Base-by-base conservation (phyloP, 1,140 invertebrate species). In the Drosophila hydei region DNA sequence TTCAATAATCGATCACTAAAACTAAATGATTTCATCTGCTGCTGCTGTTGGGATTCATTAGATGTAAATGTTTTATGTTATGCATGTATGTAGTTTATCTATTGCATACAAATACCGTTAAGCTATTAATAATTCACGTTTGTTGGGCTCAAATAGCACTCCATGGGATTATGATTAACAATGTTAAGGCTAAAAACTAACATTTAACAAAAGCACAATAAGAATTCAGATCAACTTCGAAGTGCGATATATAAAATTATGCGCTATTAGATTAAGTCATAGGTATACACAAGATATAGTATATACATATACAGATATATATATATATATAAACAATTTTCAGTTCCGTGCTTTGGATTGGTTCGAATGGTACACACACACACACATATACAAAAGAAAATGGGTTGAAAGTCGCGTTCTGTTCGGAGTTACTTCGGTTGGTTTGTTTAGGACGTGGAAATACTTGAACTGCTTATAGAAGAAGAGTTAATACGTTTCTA, bases 131-230 rank as follows among this genome's bases (percentile, higher is more conserved):
- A 12, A 14, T 62, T 58, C 33, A 56, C 8, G 27, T 30, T 30
- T 47, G 40, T 65, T 72, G 55, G 63, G 62, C 60, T 72, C 33
- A n/a, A 58, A 36, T 40, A 43, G 61, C 27, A 25, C 16, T 51
- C 16, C 63, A 45, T 88, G 81, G 83, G 81, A 87, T 87, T 77
- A 80, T 74, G 62, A 50, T 74, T 87, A 85, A 85, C 80, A 83
- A 74, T 79, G 77, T 69, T 71, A 61, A 43, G 67, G 38, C 65
- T 70, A 68, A 72, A 79, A 70, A 79, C 75, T 84, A 83, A 73
- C 75, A 60, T 62, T 69, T 23, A 87, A 85, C 80, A 85, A 85
- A 77, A 81, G 80, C 75, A 63, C 59, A 60, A 59, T 33, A 21
- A 62, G 51, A 73, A 75, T 64, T 70, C 73, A 58, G 69, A 67